These are phyloP conservation scores for Acrobasis repandana DNA, from an alignment of 2,888 invertebrate species.

Conservation along the genomic window DNA sequence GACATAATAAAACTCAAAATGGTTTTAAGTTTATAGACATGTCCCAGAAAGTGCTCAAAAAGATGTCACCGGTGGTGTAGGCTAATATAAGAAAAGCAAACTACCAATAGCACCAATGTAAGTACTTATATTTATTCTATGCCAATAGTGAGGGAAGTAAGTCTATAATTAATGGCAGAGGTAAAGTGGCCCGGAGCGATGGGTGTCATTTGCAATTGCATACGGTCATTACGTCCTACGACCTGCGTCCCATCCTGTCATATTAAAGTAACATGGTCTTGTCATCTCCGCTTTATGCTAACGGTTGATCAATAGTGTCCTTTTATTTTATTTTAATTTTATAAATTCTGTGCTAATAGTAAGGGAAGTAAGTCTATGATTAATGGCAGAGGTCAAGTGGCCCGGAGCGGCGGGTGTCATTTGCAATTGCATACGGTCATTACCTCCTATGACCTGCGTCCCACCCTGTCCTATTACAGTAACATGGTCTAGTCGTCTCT, in stretches of 20 bases:
- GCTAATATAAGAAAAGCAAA: too few species aligned
- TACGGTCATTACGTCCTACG: conserved; percentile 13
- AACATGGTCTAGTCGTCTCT: conserved; percentile 3
- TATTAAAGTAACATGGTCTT: background rate
- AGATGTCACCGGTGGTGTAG: too few species aligned
- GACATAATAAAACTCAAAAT: too few species aligned
- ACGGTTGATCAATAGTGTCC: background rate
- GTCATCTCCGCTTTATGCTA: background rate
- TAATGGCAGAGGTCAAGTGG: conserved; percentile 17
- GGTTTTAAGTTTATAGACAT: too few species aligned
- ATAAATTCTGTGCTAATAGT: background rate
- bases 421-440: conserved; percentile 20
- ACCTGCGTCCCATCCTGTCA: background rate
- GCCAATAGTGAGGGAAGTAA: conserved; percentile 6
- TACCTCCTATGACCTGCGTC: background rate
- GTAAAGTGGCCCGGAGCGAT: conserved; percentile 16
- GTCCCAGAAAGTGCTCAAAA: too few species aligned
- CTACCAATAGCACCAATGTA: too few species aligned
- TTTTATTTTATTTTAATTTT: too few species aligned
- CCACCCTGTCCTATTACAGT: background rate
- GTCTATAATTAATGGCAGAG: conserved; percentile 14
- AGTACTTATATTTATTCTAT: background rate
- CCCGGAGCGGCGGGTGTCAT: conserved; percentile 17
- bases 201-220: conserved; percentile 21
- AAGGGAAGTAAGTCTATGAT: conserved; percentile 14